Evolutionary conservation across 2,113 vertebrate genomes (phyloP).

Genomic region (Vanacampus margaritifer): DNA sequence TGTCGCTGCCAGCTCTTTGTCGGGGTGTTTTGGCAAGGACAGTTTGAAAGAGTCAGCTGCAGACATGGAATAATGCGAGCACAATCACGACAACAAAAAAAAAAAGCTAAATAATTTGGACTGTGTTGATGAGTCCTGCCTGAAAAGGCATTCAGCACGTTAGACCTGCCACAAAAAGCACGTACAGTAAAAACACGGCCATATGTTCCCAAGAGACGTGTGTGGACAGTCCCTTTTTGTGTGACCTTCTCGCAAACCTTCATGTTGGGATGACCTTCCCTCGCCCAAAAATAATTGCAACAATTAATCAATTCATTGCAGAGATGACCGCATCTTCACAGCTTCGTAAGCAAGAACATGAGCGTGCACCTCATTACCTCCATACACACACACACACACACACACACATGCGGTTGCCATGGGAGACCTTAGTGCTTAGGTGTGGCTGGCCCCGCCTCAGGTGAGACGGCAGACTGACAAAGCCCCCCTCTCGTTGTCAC

Average conservation of each 20-base stretch:
- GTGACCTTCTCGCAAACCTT: constrained; percentile 64
- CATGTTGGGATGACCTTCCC: constrained; percentile 67
- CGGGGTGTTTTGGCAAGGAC: constrained; percentile 57
- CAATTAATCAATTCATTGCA: constrained; percentile 79
- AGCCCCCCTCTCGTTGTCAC: constrained; percentile 31
- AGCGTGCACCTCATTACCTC: constrained; percentile 63
- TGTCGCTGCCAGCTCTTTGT: constrained; percentile 69
- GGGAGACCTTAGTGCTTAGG: constrained; percentile 65
- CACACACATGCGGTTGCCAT: constrained; percentile 62
- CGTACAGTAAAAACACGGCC: constrained; percentile 34
- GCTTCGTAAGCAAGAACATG: constrained; percentile 50
- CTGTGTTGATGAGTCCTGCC: constrained; percentile 28
- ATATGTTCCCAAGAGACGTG: constrained; percentile 45
- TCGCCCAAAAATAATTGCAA: constrained; percentile 70
- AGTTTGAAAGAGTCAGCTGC: constrained; percentile 48
- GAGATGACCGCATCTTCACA: constrained; percentile 62
- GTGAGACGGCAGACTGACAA: constrained; percentile 72
- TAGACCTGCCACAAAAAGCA: constrained; percentile 17
- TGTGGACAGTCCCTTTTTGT: constrained; percentile 46
- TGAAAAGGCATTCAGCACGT: constrained; percentile 37
- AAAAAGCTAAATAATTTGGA: constrained; percentile 45
- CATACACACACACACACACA: constrained; percentile 27
- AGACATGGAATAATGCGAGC: constrained; percentile 49
- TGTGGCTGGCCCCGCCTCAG: constrained; percentile 63
- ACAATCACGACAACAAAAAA: constrained; percentile 33